Percentiles rank a stretch among this genome's conserved stretches.
Conservation (phyloP, 2,888 invertebrate species). For the Thecophora atra region DNA sequence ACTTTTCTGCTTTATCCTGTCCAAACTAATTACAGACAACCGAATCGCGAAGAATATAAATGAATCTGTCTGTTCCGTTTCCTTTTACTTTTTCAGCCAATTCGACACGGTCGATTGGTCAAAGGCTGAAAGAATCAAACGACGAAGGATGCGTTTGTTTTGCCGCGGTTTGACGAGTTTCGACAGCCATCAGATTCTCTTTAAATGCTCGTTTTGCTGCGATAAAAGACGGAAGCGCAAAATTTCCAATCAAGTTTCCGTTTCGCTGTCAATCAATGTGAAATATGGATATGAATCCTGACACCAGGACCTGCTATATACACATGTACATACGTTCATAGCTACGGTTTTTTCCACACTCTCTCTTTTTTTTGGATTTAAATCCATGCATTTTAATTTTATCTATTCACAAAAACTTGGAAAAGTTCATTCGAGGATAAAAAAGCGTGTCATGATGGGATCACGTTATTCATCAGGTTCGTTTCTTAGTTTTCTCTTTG, state of each 20-base stretch:
- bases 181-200: background rate
- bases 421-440: background rate
- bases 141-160: too few species aligned
- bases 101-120: too few species aligned
- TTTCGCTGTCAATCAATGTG: slow-evolving; percentile 1
- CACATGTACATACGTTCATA: background rate
- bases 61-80: too few species aligned
- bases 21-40: too few species aligned
- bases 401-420: background rate
- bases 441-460: too few species aligned
- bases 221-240: slow-evolving; percentile 4
- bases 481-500: too few species aligned
- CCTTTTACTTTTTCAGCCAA: too few species aligned
- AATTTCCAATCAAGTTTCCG: slow-evolving; percentile 10
- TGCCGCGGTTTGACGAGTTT: too few species aligned
- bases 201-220: background rate
- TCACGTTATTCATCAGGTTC: too few species aligned
- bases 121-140: too few species aligned
- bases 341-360: background rate
- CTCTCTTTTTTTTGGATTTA: background rate
- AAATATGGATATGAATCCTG: background rate
- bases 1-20: too few species aligned
- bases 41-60: too few species aligned
- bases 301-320: slow-evolving; percentile 3
- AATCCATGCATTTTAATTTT: slow-evolving; percentile 1